Evolutionary conservation across 2,797 vertebrate species (phyloP), one percentile per base, ranked within the genome.

Genomic region (Austrolebias charrua): DNA sequence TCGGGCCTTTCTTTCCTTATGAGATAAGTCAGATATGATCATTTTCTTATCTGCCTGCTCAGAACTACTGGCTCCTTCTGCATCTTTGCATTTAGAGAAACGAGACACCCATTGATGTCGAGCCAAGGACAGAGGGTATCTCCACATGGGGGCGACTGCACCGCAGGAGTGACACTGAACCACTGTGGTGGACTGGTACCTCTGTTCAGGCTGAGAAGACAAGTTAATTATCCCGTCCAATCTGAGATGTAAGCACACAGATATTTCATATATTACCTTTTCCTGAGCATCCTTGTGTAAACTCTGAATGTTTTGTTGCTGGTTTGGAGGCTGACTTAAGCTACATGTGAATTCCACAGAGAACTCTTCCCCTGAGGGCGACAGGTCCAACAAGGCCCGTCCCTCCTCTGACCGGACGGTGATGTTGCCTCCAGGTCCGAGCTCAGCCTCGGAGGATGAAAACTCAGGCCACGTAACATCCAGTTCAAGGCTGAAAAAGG

Each of bases 111-210:
- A 73, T 55, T 90, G 91, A 68, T 13, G 80, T 24, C 74, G 77
- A 51, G 94, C 96, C 79, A 97, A 69, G 0, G 86, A 92, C 65
- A 98, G 89, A 58, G 96, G 94, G 73, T 95, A 93, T 40, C 63
- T 71, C 95, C 96, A 97, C 38, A 86, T 59, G 51, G 89, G 82
- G 1, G 91, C 87, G 55, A 87, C 92, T 16, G 71, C 76, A 11
- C 71, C 72, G 74, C 94, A 85, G 18, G 94, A 93, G 82, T 93
- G 94, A 67, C 60, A 61, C 82, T 97, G 95, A 15, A 88, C 80
- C 60, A 95, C 90, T 84, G 92, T 93, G 0, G 84, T 76, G 16
- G 94, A 94, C 10, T 90, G 83, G 65, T 71, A 88, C 20, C 53
- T 75, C 55, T 80, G 78, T 13, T 72, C 81, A 18, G 79, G 42